Evolutionary conservation across 2,797 vertebrate genomes (phyloP), one percentile per base, ranked within the genome.

Genomic region (Acipenser ruthenus): DNA sequence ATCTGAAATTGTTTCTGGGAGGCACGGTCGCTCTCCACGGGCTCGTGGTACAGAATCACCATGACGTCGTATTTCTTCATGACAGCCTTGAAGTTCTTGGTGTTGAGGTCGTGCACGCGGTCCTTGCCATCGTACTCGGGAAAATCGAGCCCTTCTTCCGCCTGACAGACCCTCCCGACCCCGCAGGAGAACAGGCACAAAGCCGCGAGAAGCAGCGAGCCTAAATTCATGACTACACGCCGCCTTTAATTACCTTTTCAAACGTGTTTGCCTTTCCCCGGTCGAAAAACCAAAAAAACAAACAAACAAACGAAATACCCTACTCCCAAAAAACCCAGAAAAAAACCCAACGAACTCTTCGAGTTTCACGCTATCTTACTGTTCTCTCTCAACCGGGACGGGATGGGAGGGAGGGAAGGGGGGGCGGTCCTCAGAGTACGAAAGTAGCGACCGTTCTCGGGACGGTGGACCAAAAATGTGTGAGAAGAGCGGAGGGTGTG

Each of bases 11-110:
- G 93, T 70, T 90, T 92, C 72, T 75, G 85, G 10, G 91, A 90
- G 48, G 77, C 86, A 72, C 88, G 90, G 85, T 85, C 86, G 0
- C 89, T 86, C 1, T 84, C 88, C 0, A 91, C 82, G 7, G 92
- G 86, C 64, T 88, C 88, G 52, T 93, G 94, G 81, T 90, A 92
- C 75, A 94, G 93, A 81, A 96, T 88, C 2, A 94, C 94, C 87
- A 95, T 89, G 67, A 95, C 88, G 3, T 94, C 93, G 7, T 88
- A 94, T 79, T 91, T 89, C 87, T 93, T 93, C 88, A 95, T 93
- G 76, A 92, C 60, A 0, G 86, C 82, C 78, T 90, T 93, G 90
- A 91, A 94, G 89, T 94, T 94, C 82, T 91, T 94, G 71, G 76
- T 60, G 11, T 65, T 90, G 76, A 95, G 85, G 15, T 85, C 78